phyloP scores from a whole-genome alignment of 2,113 vertebrate genomes.

The Narcine bancroftii region DNA sequence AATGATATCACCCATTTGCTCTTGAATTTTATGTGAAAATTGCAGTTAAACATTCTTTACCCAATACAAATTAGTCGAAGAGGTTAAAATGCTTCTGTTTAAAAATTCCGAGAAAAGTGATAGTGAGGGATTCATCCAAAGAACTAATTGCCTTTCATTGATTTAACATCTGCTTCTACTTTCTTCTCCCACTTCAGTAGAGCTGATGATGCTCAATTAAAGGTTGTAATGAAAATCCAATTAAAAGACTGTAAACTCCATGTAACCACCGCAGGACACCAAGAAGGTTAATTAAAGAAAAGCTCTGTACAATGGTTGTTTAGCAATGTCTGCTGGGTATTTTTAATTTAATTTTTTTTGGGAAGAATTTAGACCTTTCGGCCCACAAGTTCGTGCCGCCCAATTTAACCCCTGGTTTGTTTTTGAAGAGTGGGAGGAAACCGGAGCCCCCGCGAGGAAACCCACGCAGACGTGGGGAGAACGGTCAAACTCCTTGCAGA shows the following conservation, averaged over 20 bases:
- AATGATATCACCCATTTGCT: background rate
- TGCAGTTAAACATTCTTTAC: background rate
- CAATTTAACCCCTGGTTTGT: too few relatives aligned
- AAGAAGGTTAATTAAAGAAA: background rate
- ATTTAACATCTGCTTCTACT: background rate
- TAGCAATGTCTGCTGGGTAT: background rate
- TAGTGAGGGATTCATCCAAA: constrained; percentile 6
- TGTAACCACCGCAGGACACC: background rate
- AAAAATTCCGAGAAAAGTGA: background rate
- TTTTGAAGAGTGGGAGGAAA: too few relatives aligned
- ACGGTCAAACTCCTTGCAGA: too few relatives aligned
- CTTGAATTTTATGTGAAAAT: background rate
- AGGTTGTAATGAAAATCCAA: background rate
- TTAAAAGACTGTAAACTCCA: constrained; percentile 3
- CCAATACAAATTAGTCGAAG: background rate
- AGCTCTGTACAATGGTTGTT: background rate
- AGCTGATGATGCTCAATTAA: background rate
- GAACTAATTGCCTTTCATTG: background rate
- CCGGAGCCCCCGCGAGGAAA: too few relatives aligned
- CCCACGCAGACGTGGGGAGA: too few relatives aligned
- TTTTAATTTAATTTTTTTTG: too few relatives aligned
- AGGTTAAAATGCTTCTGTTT: background rate
- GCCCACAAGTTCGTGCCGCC: too few relatives aligned
- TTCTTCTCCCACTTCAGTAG: background rate
- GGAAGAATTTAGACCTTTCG: too few relatives aligned